Evolutionary conservation across 2,113 vertebrate species (phyloP), one percentile per base, ranked within the genome.

Genomic region (Phaetusa simplex): DNA sequence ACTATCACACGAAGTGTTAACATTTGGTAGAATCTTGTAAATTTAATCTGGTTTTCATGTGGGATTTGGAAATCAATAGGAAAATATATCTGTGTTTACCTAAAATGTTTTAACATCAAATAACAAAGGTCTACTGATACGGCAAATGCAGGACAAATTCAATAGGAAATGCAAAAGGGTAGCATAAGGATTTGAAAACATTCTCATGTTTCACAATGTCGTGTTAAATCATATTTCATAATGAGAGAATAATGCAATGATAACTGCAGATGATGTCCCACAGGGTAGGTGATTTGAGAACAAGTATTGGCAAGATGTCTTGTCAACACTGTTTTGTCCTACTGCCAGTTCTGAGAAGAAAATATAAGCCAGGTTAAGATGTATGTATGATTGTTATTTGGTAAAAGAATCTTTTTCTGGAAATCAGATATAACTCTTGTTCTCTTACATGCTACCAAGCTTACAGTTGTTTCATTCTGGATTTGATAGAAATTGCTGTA

Each of bases 121-220:
- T 93, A 83, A 93, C 59, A 81, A 93, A 93, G n/a, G 71, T 90
- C 88, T 92, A 36, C 53, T 66, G 82, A 90, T 81, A 59, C 9
- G 64, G 71, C 72, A 93, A 92, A 97, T 67, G 84, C 59, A 88
- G 76, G 19, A 40, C 30, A 90, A 97, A 97, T 93, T 86, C 50
- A 97, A 67, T 94, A 84, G 86, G 88, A 88, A 92, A 90, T 67
- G 69, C 7, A 64, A 82, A 88, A 86, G 24, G 8, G 22, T 69
- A 79, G 49, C 70, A 38, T 2, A 76, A 89, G 43, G 70, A 65
- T 84, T 93, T 82, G 69, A 89, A 97, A 91, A 84, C 32, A 32
- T 87, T 79, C 91, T 95, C 40, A 2, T 72, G 91, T 94, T 95
- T 30, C 84, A 91, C 36, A 76, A 12, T 76, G 43, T 65, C 0